Base-by-base conservation (phyloP, 2,797 vertebrate species). In the Thalassophryne amazonica region DNA sequence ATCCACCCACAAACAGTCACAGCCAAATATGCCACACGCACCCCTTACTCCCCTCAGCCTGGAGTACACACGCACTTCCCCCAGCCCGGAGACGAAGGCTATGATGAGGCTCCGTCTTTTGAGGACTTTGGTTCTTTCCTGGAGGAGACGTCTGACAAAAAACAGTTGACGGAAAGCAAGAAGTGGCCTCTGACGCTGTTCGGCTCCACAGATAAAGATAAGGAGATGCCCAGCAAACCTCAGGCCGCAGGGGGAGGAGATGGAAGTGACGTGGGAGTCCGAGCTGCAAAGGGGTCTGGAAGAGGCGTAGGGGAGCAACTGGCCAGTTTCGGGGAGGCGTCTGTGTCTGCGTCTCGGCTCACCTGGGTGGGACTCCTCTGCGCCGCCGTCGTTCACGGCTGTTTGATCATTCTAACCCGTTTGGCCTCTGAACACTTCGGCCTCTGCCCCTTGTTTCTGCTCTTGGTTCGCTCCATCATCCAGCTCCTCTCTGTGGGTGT, bases 1-100 rank as follows among this genome's bases (percentile, higher is more conserved):
- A 98, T 99, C 88, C 95, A 98, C 75, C 95, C 95, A 51, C 94
- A 93, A 73, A 97, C 94, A 1, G 93, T 96, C 67, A 97, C 93
- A 2, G 95, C 97, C 64, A 95, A 98, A 76, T 98, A 98, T 0
- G 91, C 92, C 62, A 94, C 94, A 24, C 93, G 80, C 6, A 14
- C 78, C 5, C 82, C 85, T 2, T 87, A 94, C 78, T 93, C 94
- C 60, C 95, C 94, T 5, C 95, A 96, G 48, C 92, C 92, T 17
- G 94, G 93, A 39, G 71, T 86, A 3, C 87, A 89, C 76, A 84
- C 86, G 9, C 93, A 96, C 83, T 98, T 95, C 71, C 96, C 94
- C 6, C 96, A 98, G 34, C 94, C 93, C 2, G 95, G 93, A 30
- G 94, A 97, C 22, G 92, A 95, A 20, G 92, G 91, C 19, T 95